Percentiles rank a stretch among this genome's conserved stretches.
Conservation (phyloP, 2,797 vertebrate genomes). For the Linurgus olivaceus region DNA sequence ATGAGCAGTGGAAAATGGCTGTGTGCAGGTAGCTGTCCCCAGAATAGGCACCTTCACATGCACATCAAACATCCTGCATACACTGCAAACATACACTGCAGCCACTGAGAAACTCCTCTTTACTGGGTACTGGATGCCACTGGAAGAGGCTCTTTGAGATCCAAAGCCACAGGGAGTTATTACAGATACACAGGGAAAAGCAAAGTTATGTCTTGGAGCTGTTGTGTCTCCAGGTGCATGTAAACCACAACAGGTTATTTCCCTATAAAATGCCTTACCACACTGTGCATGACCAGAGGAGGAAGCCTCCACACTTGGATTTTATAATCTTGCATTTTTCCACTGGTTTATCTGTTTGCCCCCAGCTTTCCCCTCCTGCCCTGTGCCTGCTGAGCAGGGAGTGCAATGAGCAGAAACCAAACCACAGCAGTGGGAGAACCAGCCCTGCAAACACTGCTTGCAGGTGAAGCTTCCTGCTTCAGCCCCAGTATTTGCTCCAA, state of each 20-base stretch:
- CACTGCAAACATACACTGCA: not conserved
- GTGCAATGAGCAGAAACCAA: not conserved
- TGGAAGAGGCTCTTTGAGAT: not conserved
- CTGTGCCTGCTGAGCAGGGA: not conserved
- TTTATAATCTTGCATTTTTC: not conserved
- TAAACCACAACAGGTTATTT: not conserved
- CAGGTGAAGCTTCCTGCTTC: not conserved
- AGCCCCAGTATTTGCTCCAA: not conserved
- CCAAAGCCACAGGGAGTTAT: not conserved
- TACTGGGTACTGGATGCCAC: not conserved
- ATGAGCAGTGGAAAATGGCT: not conserved
- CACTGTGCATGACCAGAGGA: not conserved
- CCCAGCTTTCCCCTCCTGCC: not conserved
- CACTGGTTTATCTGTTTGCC: accelerated
- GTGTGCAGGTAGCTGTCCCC: slow-evolving; percentile 28
- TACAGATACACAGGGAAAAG: not conserved
- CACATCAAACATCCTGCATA: not conserved
- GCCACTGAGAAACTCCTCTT: not conserved
- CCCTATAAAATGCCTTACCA: not conserved
- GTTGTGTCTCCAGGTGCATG: not conserved
- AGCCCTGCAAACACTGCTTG: not conserved
- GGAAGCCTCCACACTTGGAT: not conserved
- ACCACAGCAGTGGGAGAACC: not conserved
- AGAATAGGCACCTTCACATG: not conserved
- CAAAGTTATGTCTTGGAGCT: not conserved